Evolutionary conservation across 2,797 vertebrate species (phyloP).

Genomic region (Furcifer pardalis): DNA sequence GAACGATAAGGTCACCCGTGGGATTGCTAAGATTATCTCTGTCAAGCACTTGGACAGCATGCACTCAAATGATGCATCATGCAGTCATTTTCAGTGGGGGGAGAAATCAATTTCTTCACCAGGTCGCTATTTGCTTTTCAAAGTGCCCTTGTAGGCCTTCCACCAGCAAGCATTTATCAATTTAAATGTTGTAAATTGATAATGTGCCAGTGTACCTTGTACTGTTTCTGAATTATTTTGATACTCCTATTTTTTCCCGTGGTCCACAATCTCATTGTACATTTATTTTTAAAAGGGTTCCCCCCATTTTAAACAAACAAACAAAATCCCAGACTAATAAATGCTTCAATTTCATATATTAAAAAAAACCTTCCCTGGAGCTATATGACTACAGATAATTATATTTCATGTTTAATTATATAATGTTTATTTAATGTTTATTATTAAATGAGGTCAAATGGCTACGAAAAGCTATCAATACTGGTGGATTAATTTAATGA

Average conservation of each 20-base stretch:
- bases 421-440: conserved; percentile 30
- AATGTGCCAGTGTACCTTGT: conserved; percentile 85
- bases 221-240: conserved; percentile 84
- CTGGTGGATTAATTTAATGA: conserved; percentile 25
- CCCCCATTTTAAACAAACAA: conserved; percentile 52
- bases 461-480: conserved; percentile 23
- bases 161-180: conserved; percentile 90
- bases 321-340: conserved; percentile 49
- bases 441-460: conserved; percentile 34
- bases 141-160: conserved; percentile 92
- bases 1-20: conserved; percentile 92
- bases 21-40: conserved; percentile 93
- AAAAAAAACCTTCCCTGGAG: conserved; percentile 46
- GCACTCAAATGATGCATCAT: conserved; percentile 94
- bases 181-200: conserved; percentile 95
- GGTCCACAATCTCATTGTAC: conserved; percentile 72
- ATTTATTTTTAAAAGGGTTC: conserved; percentile 60
- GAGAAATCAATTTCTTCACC: conserved; percentile 89
- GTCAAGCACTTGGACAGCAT: conserved; percentile 93
- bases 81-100: conserved; percentile 89
- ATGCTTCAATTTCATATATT: conserved; percentile 61
- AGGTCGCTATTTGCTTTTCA: conserved; percentile 94
- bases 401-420: conserved; percentile 38
- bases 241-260: conserved; percentile 78
- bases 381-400: conserved; percentile 22